Conservation (phyloP, 2,113 vertebrate species). For the Rhadina sibilatrix region DNA sequence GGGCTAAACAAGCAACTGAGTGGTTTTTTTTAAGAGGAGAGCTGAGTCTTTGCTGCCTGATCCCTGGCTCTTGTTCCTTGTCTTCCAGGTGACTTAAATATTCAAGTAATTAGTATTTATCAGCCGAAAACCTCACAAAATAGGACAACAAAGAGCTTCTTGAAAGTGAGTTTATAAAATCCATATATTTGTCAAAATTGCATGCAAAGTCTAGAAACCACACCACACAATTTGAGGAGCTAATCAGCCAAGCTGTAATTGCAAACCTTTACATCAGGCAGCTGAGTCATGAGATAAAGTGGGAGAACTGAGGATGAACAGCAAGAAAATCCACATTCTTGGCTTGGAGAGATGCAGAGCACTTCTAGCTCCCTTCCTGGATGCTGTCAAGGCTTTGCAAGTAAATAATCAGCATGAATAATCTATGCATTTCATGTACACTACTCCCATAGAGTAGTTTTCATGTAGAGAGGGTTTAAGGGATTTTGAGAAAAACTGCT, state of each 20-base stretch:
- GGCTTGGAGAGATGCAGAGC: background rate
- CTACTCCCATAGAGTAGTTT: background rate
- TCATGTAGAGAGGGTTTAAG: background rate
- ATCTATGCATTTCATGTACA: background rate
- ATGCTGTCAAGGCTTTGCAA: slow-evolving; percentile 7
- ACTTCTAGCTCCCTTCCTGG: background rate
- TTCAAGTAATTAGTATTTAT: background rate
- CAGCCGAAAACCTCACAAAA: background rate
- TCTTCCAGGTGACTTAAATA: background rate
- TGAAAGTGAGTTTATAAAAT: background rate
- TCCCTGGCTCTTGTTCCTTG: rapidly evolving
- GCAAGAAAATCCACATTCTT: slow-evolving; percentile 55
- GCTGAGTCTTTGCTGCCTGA: background rate
- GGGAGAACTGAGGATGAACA: slow-evolving; percentile 19
- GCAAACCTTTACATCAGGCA: slow-evolving; percentile 17
- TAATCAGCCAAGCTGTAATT: slow-evolving; percentile 6
- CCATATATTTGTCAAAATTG: background rate
- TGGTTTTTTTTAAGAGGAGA: background rate
- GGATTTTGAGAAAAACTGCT: slow-evolving; percentile 9
- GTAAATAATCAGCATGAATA: background rate
- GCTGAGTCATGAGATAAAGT: slow-evolving; percentile 41
- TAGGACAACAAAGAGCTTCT: background rate
- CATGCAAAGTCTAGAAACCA: background rate
- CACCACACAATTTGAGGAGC: background rate
- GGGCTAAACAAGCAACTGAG: background rate